Percentiles rank a stretch among this genome's conserved stretches.
phyloP scores from a whole-genome alignment of 92 coral and sea anemone species.

The Phenganax subtilis region DNA sequence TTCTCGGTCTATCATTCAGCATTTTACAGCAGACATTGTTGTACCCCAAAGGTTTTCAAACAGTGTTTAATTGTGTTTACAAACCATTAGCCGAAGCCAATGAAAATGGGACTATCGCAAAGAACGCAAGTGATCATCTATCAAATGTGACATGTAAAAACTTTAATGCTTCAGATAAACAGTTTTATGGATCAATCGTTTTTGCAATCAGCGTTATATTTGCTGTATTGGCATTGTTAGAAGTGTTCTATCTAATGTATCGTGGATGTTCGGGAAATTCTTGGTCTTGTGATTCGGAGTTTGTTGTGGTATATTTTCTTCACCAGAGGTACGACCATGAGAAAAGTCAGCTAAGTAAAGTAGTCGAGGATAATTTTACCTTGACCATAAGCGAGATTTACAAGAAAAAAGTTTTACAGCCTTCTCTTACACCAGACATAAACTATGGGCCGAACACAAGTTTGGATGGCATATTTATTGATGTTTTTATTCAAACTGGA shows the following conservation, averaged over 20 bases:
- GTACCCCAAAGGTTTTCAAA: neutral
- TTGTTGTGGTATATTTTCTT: neutral
- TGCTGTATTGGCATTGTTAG: neutral
- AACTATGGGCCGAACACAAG: no score
- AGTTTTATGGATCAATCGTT: neutral
- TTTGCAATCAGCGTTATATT: neutral
- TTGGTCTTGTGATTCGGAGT: neutral
- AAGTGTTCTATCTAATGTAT: neutral
- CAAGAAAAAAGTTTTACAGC: neutral
- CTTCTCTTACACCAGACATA: no score
- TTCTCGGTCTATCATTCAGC: neutral
- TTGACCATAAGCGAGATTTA: neutral
- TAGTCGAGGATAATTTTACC: neutral
- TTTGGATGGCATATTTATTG: slow-evolving; percentile 1
- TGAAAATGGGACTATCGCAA: neutral
- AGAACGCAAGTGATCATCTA: neutral
- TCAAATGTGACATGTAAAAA: neutral
- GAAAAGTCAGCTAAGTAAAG: neutral
- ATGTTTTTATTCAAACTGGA: no score
- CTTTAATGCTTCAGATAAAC: neutral
- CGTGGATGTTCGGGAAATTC: neutral
- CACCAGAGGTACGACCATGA: neutral
- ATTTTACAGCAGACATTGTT: neutral
- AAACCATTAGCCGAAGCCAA: no score
- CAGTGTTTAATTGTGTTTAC: neutral